These are phyloP conservation scores for Cryptomyrus ogoouensis DNA, from an alignment of 2,113 vertebrate genomes.

Conservation along the genomic window DNA sequence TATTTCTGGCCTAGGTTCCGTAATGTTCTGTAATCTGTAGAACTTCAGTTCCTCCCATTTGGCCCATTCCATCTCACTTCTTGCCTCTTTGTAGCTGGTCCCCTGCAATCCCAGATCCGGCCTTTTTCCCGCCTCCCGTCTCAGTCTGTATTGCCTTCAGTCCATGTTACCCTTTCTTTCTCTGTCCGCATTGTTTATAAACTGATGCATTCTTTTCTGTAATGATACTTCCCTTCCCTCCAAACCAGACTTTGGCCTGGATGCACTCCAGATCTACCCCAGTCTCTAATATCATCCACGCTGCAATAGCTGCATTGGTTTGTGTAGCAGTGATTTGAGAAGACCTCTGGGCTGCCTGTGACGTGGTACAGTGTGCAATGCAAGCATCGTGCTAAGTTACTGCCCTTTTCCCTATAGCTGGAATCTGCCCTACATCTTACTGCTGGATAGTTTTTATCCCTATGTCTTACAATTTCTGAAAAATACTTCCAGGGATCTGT, in stretches of 20 bases:
- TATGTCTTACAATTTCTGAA: background rate
- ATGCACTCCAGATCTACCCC: background rate
- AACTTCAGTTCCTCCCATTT: background rate
- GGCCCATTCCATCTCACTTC: background rate
- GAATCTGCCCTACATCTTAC: background rate
- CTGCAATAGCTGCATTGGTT: background rate
- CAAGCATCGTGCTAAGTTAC: background rate
- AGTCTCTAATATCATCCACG: background rate
- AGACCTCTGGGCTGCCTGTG: background rate
- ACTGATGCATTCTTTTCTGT: background rate
- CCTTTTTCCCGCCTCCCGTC: background rate
- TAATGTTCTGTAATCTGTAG: background rate
- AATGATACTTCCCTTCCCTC: background rate
- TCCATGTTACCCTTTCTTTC: background rate
- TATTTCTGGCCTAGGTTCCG: background rate
- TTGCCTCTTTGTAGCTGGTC: background rate
- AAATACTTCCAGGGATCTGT: background rate
- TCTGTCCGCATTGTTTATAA: background rate
- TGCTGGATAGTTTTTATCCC: background rate
- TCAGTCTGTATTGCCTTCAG: background rate
- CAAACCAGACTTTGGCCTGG: slow-evolving; percentile 5
- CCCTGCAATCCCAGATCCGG: background rate
- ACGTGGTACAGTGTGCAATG: background rate
- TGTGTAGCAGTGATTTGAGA: background rate
- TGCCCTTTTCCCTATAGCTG: background rate